These are phyloP conservation scores for Saccostrea echinata DNA, from an alignment of 1,140 invertebrate genomes.

Conservation along the genomic window DNA sequence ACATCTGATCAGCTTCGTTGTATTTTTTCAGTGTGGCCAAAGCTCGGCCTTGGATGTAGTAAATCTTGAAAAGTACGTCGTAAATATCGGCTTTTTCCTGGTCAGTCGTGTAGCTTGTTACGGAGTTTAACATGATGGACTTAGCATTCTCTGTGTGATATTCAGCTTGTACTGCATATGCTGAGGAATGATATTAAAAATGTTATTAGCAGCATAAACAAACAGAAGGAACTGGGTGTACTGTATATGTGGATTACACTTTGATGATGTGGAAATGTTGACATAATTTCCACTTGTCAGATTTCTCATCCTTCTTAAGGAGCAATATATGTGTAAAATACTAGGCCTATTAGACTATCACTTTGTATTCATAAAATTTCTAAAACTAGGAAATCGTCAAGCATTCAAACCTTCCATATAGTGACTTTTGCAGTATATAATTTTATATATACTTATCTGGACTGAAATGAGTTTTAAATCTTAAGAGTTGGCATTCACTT, in stretches of 20 bases:
- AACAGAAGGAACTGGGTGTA: neutral
- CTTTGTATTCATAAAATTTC: too few relatives aligned
- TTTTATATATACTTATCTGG: too few relatives aligned
- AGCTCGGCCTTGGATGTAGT: conserved; percentile 73
- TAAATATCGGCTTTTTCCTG: conserved; percentile 73
- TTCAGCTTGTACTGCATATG: conserved; percentile 73
- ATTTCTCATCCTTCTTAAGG: too few relatives aligned
- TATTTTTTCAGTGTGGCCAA: conserved; percentile 73
- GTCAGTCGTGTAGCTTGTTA: conserved; percentile 65
- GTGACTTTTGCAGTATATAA: too few relatives aligned
- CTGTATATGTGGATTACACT: neutral
- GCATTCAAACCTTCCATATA: too few relatives aligned
- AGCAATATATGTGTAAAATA: too few relatives aligned
- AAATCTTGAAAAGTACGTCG: conserved; percentile 70
- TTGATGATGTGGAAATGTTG: neutral
- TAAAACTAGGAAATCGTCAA: too few relatives aligned
- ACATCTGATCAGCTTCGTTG: conserved; percentile 73
- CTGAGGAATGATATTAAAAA: conserved; percentile 59
- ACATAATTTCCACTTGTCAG: too few relatives aligned
- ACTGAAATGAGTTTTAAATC: too few relatives aligned
- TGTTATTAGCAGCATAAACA: neutral
- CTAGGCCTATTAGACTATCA: too few relatives aligned
- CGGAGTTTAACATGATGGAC: conserved; percentile 73
- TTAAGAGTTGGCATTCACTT: too few relatives aligned
- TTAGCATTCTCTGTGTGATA: conserved; percentile 74